Conservation (phyloP, 2,113 vertebrate genomes). For the Synodontis membranacea region DNA sequence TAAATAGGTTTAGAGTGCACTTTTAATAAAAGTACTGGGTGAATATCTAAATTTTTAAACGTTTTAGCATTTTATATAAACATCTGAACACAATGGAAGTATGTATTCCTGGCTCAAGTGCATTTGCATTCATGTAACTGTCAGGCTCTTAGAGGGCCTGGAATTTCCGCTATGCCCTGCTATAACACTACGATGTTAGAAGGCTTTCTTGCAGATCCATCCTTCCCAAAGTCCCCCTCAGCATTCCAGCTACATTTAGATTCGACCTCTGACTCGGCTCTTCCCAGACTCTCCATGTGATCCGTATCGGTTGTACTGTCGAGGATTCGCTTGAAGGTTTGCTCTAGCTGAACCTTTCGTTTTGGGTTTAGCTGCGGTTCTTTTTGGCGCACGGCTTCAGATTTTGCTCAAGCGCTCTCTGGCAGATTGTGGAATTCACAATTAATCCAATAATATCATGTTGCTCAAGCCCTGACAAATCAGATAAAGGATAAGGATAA, state of each 20-base stretch:
- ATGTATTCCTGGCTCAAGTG: background rate
- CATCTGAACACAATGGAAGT: background rate
- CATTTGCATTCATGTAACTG: background rate
- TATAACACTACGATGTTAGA: background rate
- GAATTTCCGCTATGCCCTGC: background rate
- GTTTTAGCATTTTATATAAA: background rate
- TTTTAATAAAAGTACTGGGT: background rate
- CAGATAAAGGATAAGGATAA: background rate
- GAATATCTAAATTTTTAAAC: background rate
- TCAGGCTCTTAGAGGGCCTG: background rate
- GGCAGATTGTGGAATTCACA: constrained; percentile 1
- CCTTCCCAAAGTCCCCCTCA: background rate
- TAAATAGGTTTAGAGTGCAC: background rate
- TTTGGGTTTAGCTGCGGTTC: background rate
- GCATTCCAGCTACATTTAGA: constrained; percentile 32
- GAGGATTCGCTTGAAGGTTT: background rate
- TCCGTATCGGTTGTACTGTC: background rate
- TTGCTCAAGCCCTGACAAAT: background rate
- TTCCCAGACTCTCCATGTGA: background rate
- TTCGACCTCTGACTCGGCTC: constrained; percentile 23
- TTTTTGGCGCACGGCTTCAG: background rate
- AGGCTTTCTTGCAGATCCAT: background rate
- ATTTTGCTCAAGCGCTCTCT: background rate
- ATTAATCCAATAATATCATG: background rate
- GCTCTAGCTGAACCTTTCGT: no score